Evolutionary conservation across 2,888 invertebrate genomes (phyloP).

Genomic region (Phortica okadai): DNA sequence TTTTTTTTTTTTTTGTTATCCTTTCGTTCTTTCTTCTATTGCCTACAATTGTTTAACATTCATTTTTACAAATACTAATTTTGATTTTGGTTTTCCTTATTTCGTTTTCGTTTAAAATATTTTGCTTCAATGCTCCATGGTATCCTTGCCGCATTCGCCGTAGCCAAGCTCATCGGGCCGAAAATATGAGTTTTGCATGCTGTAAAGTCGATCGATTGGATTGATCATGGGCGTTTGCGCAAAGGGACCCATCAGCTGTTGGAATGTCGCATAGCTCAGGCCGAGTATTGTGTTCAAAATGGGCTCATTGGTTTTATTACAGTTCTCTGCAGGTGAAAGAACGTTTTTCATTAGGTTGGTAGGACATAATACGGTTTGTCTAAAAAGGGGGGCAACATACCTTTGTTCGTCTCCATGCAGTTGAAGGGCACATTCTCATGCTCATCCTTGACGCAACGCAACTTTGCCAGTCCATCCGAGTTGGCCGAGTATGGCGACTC

Average conservation of each 20-base stretch:
- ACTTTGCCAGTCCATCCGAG: constrained; percentile 64
- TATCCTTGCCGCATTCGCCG: constrained; percentile 69
- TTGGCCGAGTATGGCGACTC: constrained; percentile 71
- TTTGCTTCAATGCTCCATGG: constrained; percentile 61
- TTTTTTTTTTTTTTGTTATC: constrained; percentile 44
- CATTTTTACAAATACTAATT: constrained; percentile 69
- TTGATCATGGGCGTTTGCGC: constrained; percentile 77
- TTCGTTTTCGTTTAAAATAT: background rate
- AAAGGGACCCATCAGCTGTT: constrained; percentile 77
- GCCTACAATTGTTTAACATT: constrained; percentile 15
- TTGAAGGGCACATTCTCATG: constrained; percentile 73
- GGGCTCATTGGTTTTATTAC: constrained; percentile 75
- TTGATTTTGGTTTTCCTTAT: constrained; percentile 62
- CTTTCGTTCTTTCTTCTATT: background rate
- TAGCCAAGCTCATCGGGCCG: constrained; percentile 78
- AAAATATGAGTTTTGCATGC: constrained; percentile 82
- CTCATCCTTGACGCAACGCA: constrained; percentile 74
- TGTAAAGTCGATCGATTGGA: constrained; percentile 81
- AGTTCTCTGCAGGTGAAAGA: constrained; percentile 66
- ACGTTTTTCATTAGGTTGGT: background rate
- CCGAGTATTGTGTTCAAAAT: constrained; percentile 75
- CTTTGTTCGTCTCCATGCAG: constrained; percentile 75
- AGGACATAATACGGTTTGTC: too few relatives aligned
- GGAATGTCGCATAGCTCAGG: constrained; percentile 76
- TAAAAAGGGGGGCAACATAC: constrained; percentile 47